Percentiles rank a stretch among this genome's conserved stretches.
phyloP scores from a whole-genome alignment of 2,113 vertebrate genomes.

The Loxodonta africana region DNA sequence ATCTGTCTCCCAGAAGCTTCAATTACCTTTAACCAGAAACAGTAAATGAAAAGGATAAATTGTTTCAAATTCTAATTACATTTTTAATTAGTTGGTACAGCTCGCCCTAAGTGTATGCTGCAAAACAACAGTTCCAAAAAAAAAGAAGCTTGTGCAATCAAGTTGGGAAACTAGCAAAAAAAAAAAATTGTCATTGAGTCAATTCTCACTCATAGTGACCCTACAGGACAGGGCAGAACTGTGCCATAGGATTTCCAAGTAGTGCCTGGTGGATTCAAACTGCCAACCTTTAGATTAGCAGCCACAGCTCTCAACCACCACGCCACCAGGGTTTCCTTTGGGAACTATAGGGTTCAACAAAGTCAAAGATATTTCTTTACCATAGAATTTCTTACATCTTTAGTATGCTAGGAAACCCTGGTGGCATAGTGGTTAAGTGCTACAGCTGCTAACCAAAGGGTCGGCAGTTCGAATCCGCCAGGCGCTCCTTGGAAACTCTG shows the following conservation, averaged over 20 bases:
- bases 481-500: too few species aligned
- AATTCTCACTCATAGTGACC: too few species aligned
- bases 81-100: conserved; percentile 33
- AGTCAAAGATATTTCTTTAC: neutral
- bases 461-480: too few species aligned
- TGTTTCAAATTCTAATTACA: conserved; percentile 36
- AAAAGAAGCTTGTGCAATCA: neutral
- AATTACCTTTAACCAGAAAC: conserved; percentile 56
- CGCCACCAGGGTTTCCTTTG: neutral
- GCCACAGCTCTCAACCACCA: too few species aligned
- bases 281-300: too few species aligned
- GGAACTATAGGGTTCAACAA: neutral
- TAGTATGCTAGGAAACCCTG: neutral
- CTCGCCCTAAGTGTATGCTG: neutral
- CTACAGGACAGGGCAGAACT: too few species aligned
- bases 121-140: neutral
- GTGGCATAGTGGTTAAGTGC: too few species aligned
- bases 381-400: neutral
- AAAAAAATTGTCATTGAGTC: too few species aligned
- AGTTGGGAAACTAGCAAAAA: neutral
- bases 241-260: too few species aligned
- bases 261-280: too few species aligned
- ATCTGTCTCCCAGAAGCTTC: conserved; percentile 29
- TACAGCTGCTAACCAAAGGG: too few species aligned
- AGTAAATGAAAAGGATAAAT: conserved; percentile 2